phyloP scores from a whole-genome alignment of 2,113 vertebrate genomes.

The Brienomyrus brachyistius region DNA sequence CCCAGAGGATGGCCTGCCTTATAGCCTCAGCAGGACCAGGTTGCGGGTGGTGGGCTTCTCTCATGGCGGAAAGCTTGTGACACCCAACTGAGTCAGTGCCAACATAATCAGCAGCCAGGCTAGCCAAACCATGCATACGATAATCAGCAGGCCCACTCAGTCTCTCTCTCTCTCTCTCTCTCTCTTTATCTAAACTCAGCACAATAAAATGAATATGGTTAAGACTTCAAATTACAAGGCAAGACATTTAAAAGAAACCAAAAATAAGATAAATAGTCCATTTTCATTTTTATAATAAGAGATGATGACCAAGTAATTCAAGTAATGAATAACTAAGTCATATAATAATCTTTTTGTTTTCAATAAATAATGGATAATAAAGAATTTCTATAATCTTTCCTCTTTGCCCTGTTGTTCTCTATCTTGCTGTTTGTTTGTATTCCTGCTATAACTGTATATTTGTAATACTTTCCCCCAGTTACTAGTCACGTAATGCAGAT shows the following conservation, averaged over 20 bases:
- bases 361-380: background rate
- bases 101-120: background rate
- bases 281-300: conserved; percentile 10
- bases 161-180: background rate
- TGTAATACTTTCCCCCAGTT: background rate
- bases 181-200: background rate
- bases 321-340: background rate
- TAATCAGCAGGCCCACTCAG: background rate
- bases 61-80: background rate
- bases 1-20: background rate
- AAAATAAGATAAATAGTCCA: conserved; percentile 2
- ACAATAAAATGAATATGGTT: background rate
- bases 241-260: background rate
- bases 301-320: background rate
- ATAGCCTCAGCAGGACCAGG: background rate
- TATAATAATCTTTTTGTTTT: background rate
- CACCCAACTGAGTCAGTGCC: background rate
- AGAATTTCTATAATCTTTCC: conserved; percentile 1
- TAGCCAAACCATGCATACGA: background rate
- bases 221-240: background rate
- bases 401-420: background rate
- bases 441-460: background rate
- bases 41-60: background rate
- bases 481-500: background rate
- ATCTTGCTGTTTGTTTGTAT: background rate